These are phyloP conservation scores for Cynopterus brachyotis DNA, from an alignment of 2,113 vertebrate species.

Conservation along the genomic window DNA sequence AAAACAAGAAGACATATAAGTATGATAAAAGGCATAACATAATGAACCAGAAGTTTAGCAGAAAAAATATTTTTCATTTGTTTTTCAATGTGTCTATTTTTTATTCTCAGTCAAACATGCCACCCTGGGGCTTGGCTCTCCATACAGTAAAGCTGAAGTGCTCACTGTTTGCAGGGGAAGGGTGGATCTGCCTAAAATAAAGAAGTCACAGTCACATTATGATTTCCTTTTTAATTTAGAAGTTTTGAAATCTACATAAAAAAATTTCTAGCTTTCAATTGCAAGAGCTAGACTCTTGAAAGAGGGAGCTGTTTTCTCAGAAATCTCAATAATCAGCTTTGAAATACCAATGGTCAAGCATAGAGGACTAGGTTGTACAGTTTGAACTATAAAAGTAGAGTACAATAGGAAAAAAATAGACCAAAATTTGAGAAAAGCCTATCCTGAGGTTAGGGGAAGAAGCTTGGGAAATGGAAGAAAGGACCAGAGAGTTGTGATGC, in stretches of 20 bases:
- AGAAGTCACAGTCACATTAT: not conserved
- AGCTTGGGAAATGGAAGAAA: not conserved
- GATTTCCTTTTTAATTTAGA: not conserved
- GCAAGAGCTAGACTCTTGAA: not conserved
- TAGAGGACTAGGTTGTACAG: not conserved
- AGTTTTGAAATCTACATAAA: not conserved
- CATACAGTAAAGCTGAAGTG: not conserved
- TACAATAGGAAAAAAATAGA: not conserved
- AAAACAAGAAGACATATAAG: not conserved
- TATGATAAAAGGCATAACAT: not conserved
- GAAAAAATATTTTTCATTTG: not conserved
- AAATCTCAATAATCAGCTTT: not conserved
- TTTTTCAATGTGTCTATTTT: not conserved
- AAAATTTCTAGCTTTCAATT: not conserved
- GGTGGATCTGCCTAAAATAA: not conserved
- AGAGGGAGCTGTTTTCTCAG: not conserved
- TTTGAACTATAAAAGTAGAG: not conserved
- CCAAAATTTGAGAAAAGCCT: not conserved
- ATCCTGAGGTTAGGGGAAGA: not conserved
- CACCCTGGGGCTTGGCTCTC: not conserved
- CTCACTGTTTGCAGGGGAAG: not conserved
- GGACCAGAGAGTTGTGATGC: not conserved
- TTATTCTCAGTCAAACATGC: not conserved
- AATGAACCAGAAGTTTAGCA: not conserved
- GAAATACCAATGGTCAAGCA: not conserved